Evolutionary conservation across 1,140 invertebrate genomes (phyloP).

Genomic region (Brachionus asplanchnoidis): DNA sequence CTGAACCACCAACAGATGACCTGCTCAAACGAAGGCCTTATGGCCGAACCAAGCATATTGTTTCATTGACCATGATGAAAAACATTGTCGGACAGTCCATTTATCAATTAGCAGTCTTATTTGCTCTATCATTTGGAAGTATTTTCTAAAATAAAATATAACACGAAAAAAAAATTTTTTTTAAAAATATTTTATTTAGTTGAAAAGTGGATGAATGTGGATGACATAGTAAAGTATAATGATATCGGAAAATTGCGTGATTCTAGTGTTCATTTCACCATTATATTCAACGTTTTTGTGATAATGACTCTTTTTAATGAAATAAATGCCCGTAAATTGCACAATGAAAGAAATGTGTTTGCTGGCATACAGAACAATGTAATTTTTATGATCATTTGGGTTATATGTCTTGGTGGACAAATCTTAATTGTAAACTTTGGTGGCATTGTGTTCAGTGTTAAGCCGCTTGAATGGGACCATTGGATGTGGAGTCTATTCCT

Average conservation of each 20-base stretch:
- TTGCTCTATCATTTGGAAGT: conserved; percentile 76
- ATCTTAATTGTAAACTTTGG: conserved; percentile 93
- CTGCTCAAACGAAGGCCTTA: conserved; percentile 91
- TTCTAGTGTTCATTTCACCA: conserved; percentile 91
- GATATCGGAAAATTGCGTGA: conserved; percentile 62
- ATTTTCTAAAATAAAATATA: conserved; percentile 51
- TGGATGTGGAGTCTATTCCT: conserved; percentile 99
- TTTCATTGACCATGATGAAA: conserved; percentile 98
- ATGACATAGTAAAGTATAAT: conserved; percentile 52
- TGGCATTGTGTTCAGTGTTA: conserved; percentile 89
- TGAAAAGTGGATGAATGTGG: background rate
- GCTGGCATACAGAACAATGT: conserved; percentile 84
- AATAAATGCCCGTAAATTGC: conserved; percentile 98
- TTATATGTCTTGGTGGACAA: conserved; percentile 84
- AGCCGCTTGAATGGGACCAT: conserved; percentile 79
- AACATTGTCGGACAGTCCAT: conserved; percentile 95
- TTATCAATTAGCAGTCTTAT: conserved; percentile 92
- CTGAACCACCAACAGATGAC: conserved; percentile 90
- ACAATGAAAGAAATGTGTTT: conserved; percentile 96
- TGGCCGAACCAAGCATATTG: conserved; percentile 93
- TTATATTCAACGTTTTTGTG: conserved; percentile 99
- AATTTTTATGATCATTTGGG: conserved; percentile 96
- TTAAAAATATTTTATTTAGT: background rate
- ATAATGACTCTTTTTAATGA: conserved; percentile 99
- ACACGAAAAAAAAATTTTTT: background rate